These are phyloP conservation scores for Nymphalis io DNA, from an alignment of 1,140 invertebrate genomes.

Conservation along the genomic window DNA sequence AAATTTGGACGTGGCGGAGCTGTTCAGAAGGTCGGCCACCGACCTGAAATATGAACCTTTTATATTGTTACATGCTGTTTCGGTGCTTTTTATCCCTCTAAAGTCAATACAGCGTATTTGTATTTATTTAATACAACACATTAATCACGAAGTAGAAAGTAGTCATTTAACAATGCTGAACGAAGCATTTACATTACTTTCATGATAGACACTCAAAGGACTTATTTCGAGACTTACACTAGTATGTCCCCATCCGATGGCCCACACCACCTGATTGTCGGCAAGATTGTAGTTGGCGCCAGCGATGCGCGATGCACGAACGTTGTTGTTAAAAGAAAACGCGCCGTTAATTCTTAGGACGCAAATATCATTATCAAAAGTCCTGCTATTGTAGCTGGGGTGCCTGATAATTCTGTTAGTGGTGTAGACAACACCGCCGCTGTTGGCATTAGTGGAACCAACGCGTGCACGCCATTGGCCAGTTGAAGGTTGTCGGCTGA, in stretches of 20 bases:
- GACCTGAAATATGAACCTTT: constrained; percentile 16
- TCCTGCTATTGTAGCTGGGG: constrained; percentile 30
- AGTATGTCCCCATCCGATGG: constrained; percentile 82
- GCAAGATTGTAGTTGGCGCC: constrained; percentile 45
- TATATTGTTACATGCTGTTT: neutral
- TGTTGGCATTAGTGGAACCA: constrained; percentile 47
- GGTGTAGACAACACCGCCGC: constrained; percentile 45
- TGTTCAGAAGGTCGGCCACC: constrained; percentile 28
- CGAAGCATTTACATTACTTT: no score
- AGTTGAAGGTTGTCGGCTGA: constrained; percentile 22
- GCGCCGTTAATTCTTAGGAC: constrained; percentile 61
- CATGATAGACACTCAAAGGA: no score
- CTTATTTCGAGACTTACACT: constrained; percentile 45
- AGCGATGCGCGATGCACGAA: constrained; percentile 42
- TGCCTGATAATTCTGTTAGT: constrained; percentile 42
- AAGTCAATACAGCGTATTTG: no score
- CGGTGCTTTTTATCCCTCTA: no score
- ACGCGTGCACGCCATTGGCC: constrained; percentile 46
- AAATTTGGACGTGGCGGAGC: constrained; percentile 37
- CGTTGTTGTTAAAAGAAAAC: constrained; percentile 44
- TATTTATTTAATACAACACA: no score
- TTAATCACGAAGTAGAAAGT: no score
- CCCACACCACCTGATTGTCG: constrained; percentile 65
- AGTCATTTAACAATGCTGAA: no score
- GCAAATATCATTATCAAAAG: constrained; percentile 82